A percentile compares a stretch with the other conserved stretches of the same genome.
Conservation (phyloP, 2,888 invertebrate genomes). For the Dryomyza anilis region DNA sequence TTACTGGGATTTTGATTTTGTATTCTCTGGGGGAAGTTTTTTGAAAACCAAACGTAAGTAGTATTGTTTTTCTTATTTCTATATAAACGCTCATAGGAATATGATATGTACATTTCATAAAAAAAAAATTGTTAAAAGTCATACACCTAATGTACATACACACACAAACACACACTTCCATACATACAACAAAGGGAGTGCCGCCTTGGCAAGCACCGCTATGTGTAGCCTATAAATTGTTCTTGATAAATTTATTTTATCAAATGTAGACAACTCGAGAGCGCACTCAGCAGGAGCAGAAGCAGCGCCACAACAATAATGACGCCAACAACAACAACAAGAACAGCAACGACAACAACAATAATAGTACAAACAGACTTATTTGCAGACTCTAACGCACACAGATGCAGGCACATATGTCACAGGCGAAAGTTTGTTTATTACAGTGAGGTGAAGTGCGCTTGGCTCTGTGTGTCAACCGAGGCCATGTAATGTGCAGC, state of each 20-base stretch:
- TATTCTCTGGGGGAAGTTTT: too few species aligned
- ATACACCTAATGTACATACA: not conserved
- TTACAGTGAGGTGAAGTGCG: constrained; percentile 17
- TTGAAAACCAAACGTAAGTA: too few species aligned
- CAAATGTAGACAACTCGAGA: constrained; percentile 31
- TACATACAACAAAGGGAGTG: constrained; percentile 31
- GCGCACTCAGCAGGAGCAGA: constrained; percentile 8
- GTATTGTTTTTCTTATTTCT: too few species aligned
- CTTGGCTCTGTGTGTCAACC: constrained; percentile 25
- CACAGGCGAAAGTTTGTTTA: constrained; percentile 12
- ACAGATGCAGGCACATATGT: constrained; percentile 29
- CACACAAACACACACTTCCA: not conserved
- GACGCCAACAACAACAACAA: constrained; percentile 4
- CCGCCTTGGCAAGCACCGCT: constrained; percentile 20
- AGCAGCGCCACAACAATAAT: not conserved
- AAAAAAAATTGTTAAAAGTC: too few species aligned
- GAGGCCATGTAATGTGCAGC: constrained; percentile 13
- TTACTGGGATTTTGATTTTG: too few species aligned
- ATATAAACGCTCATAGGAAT: too few species aligned
- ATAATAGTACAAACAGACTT: not conserved
- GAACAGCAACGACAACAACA: constrained; percentile 7
- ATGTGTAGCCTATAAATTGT: constrained; percentile 40
- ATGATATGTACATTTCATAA: too few species aligned
- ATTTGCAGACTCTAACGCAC: constrained; percentile 25
- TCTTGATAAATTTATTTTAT: constrained; percentile 50